A percentile compares a stretch with the other conserved stretches of the same genome.
Conservation (phyloP, 2,113 vertebrate species). For the Perca fluviatilis region DNA sequence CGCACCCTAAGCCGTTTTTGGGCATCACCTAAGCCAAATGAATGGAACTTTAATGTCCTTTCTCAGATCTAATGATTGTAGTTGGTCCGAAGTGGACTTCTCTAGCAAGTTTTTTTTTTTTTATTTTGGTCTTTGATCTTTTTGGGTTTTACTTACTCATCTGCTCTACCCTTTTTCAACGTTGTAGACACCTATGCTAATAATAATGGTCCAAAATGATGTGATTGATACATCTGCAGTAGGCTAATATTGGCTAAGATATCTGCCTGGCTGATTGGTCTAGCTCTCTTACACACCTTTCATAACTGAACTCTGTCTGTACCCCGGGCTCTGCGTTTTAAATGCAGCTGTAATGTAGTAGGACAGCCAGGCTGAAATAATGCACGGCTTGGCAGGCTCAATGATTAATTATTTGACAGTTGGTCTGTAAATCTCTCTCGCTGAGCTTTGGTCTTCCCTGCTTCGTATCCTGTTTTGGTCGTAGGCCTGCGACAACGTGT, state of each 20-base stretch:
- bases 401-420: conserved; percentile 31
- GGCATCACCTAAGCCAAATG: too few species aligned
- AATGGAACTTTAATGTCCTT: too few species aligned
- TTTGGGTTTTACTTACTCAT: too few species aligned
- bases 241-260: not conserved
- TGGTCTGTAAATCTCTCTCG: conserved; percentile 26
- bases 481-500: not conserved
- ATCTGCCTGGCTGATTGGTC: not conserved
- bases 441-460: conserved; percentile 6
- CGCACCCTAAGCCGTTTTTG: too few species aligned
- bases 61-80: too few species aligned
- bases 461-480: conserved; percentile 12
- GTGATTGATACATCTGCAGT: not conserved
- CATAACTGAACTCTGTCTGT: not conserved
- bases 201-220: too few species aligned
- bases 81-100: too few species aligned
- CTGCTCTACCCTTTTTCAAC: too few species aligned
- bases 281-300: not conserved
- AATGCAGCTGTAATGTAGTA: not conserved
- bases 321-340: conserved; percentile 3
- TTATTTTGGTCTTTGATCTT: too few species aligned
- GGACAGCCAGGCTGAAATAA: not conserved
- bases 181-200: too few species aligned
- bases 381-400: conserved; percentile 10
- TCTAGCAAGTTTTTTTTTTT: too few species aligned